Evolutionary conservation across 2,888 invertebrate species (phyloP).

Genomic region (Copidosoma aretas): DNA sequence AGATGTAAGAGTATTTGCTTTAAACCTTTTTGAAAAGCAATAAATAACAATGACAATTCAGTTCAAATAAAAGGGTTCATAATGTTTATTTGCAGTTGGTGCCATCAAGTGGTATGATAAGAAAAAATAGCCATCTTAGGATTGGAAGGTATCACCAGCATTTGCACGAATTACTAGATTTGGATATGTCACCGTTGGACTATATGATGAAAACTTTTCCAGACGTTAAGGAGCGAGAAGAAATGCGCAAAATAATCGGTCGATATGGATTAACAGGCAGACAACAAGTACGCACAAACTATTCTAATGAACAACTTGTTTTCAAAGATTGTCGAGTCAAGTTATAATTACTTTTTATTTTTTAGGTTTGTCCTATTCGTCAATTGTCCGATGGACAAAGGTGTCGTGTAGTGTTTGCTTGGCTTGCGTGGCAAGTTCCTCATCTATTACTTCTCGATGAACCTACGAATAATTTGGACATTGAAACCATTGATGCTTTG

Average conservation of each 20-base stretch:
- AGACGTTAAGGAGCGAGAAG: slow-evolving; percentile 95
- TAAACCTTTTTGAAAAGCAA: neutral
- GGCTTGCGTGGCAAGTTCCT: slow-evolving; percentile 96
- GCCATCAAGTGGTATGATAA: slow-evolving; percentile 95
- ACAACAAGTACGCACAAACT: slow-evolving; percentile 76
- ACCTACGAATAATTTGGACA: slow-evolving; percentile 95
- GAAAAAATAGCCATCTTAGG: slow-evolving; percentile 96
- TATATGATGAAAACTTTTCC: slow-evolving; percentile 99
- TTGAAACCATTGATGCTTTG: slow-evolving; percentile 98
- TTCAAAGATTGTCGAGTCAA: neutral
- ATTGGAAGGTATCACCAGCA: slow-evolving; percentile 99
- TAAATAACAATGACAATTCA: slow-evolving; percentile 7
- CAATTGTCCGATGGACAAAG: slow-evolving; percentile 97
- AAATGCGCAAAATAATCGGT: slow-evolving; percentile 99
- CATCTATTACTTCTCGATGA: slow-evolving; percentile 87
- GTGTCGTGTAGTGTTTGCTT: slow-evolving; percentile 98
- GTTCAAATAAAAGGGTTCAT: slow-evolving; percentile 8
- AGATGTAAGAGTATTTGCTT: slow-evolving; percentile 71
- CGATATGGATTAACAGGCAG: slow-evolving; percentile 96
- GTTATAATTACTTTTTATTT: slow-evolving; percentile 22
- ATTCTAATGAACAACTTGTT: slow-evolving; percentile 6
- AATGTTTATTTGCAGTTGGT: slow-evolving; percentile 70
- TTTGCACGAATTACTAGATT: slow-evolving; percentile 92
- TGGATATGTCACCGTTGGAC: slow-evolving; percentile 93
- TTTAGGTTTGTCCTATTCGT: slow-evolving; percentile 83